Base-by-base conservation (phyloP, 2,888 invertebrate species). In the Hipparchia semele region DNA sequence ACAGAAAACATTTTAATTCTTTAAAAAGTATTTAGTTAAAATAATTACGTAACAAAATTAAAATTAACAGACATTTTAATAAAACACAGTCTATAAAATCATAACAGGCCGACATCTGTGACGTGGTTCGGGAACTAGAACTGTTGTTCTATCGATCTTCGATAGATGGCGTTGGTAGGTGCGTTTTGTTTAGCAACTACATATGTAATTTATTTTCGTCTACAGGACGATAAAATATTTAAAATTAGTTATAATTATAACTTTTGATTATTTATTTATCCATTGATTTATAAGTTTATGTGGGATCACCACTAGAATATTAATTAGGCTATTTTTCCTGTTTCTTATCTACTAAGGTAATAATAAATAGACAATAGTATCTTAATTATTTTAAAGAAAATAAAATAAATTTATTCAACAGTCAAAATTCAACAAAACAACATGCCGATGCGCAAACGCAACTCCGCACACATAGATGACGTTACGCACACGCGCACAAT, bases 41-140 rank as follows among this genome's bases (percentile, higher is more conserved):
- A 45, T 45, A 46, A 49, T 6, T 49, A 49, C 49, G 7, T 6
- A 49, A 7, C 46, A 7, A 49, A 39, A 39, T 39, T 49, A 8
- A 6, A 49, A 49, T 49, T 49, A 7, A 49, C 49, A 49, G 49
- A 5, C 49, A 6, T 49, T 6, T 49, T 49, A 62, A 59, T 6
- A 33, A 45, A 49, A 7, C n/a, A 12, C 45, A 45, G 54, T 46
- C 59, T 54, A 6, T 58, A n/a, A 6, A 33, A 54, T 33, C 10
- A 0, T 33, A n/a, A 56, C 39, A 9, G 75, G 81, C 75, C 80
- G 90, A 81, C 92, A 91, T 90, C 91, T 90, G 80, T 80, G 76
- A 80, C 64, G n/a, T 39, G 49, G 2, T 3, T 3, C 12, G 1
- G 23, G 78, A 85, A 87, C 82, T 81, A 79, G 53, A 7, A 23